Evolutionary conservation across 2,888 invertebrate species (phyloP).

Genomic region (Tetramorium bicarinatum): DNA sequence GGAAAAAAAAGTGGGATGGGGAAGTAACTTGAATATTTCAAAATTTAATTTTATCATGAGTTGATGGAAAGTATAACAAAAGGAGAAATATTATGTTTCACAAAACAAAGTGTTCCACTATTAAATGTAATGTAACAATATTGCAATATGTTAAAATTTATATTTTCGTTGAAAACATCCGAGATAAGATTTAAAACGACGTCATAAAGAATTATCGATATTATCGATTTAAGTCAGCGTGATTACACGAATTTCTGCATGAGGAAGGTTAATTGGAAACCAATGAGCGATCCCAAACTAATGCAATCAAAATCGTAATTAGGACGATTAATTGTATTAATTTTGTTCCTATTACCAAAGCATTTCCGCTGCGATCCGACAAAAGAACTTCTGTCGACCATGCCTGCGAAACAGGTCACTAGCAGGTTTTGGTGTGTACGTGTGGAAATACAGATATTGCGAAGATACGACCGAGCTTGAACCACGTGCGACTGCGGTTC

Average conservation of each 20-base stretch:
- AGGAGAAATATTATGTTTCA: neutral
- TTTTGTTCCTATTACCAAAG: constrained; percentile 17
- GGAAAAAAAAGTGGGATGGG: no score
- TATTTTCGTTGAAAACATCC: neutral
- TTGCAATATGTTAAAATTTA: neutral
- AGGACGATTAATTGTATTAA: constrained; percentile 48
- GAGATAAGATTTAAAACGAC: neutral
- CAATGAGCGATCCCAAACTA: constrained; percentile 40
- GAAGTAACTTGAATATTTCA: neutral
- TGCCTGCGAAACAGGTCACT: constrained; percentile 30
- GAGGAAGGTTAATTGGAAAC: constrained; percentile 36
- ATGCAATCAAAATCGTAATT: constrained; percentile 45
- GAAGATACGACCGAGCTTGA: constrained; percentile 63
- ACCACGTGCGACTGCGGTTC: constrained; percentile 73
- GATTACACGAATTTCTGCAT: constrained; percentile 18
- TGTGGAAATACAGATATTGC: constrained; percentile 61
- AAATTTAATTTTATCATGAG: neutral
- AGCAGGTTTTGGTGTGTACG: constrained; percentile 48
- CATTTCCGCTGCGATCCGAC: constrained; percentile 20
- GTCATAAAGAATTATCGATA: neutral
- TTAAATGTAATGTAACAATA: neutral
- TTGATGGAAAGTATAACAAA: neutral
- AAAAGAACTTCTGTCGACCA: constrained; percentile 42
- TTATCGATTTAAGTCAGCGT: constrained; percentile 3
- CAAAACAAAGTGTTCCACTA: neutral